Percentiles rank a stretch among this genome's conserved stretches.
These are phyloP conservation scores for Fabriciana adippe DNA, from an alignment of 2,888 invertebrate species.

Conservation along the genomic window DNA sequence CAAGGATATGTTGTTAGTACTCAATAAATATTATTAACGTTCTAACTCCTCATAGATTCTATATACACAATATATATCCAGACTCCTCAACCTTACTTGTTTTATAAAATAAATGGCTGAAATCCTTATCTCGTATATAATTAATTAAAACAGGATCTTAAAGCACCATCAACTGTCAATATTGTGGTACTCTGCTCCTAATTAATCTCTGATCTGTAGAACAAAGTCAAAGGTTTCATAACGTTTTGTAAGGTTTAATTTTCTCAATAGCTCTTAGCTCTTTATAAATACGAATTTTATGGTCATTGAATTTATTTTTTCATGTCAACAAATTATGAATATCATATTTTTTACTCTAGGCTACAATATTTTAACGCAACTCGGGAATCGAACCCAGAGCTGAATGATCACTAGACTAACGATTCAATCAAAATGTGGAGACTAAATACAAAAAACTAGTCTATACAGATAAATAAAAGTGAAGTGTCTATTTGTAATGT, in stretches of 20 bases:
- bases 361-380: too few species aligned
- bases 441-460: too few species aligned
- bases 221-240: conserved; percentile 11
- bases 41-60: too few species aligned
- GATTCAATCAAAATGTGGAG: too few species aligned
- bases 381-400: too few species aligned
- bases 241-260: conserved; percentile 8
- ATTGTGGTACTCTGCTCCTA: conserved; percentile 14
- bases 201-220: conserved; percentile 21
- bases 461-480: too few species aligned
- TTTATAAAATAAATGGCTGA: not conserved
- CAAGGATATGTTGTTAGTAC: too few species aligned
- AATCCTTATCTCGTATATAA: conserved; percentile 14
- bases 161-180: conserved; percentile 19
- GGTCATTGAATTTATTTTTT: not conserved
- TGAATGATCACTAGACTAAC: too few species aligned
- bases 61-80: not conserved
- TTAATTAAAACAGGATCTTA: conserved; percentile 17
- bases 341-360: too few species aligned
- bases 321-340: too few species aligned
- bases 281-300: not conserved
- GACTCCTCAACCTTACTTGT: not conserved
- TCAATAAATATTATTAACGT: too few species aligned
- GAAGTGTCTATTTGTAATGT: too few species aligned
- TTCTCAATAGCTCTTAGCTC: not conserved